These are phyloP conservation scores for Andrena bicolor DNA, from an alignment of 2,888 invertebrate genomes.

Conservation along the genomic window DNA sequence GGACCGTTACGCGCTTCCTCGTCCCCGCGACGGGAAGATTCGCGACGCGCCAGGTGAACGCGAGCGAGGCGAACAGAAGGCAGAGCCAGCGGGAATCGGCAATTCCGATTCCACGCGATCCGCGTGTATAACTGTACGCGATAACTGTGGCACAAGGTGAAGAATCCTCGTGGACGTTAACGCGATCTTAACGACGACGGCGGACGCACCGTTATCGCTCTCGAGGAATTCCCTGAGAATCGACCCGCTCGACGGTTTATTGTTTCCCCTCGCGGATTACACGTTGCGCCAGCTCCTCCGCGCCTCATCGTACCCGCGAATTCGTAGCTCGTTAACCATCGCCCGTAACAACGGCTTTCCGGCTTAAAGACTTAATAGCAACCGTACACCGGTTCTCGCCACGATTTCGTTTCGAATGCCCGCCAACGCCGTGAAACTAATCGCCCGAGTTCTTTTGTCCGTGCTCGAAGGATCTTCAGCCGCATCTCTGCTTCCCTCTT, in stretches of 20 bases:
- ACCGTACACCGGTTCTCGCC: neutral
- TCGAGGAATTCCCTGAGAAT: conserved; percentile 55
- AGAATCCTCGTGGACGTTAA: conserved; percentile 65
- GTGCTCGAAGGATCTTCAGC: neutral
- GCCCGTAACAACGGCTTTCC: conserved; percentile 1
- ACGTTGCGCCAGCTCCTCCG: neutral
- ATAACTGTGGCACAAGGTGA: conserved; percentile 64
- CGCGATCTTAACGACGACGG: conserved; percentile 64
- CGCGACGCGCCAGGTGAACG: conserved; percentile 12
- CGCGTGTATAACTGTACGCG: conserved; percentile 62
- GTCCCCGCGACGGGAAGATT: conserved; percentile 32
- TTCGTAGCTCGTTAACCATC: neutral
- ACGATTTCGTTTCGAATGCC: neutral
- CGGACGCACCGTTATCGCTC: conserved; percentile 58
- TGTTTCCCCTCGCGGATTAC: conserved; percentile 32
- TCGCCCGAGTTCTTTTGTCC: neutral
- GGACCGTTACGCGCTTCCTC: conserved; percentile 61
- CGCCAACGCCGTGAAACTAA: neutral
- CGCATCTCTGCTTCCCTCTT: neutral
- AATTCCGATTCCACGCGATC: conserved; percentile 62
- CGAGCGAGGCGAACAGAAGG: neutral
- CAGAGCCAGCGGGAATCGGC: conserved; percentile 33
- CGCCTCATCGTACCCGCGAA: neutral
- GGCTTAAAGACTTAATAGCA: neutral
- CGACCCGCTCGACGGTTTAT: conserved; percentile 40